A percentile compares a stretch with the other conserved stretches of the same genome.
Evolutionary conservation across 1,140 invertebrate species (phyloP).

Genomic region (Battus philenor): DNA sequence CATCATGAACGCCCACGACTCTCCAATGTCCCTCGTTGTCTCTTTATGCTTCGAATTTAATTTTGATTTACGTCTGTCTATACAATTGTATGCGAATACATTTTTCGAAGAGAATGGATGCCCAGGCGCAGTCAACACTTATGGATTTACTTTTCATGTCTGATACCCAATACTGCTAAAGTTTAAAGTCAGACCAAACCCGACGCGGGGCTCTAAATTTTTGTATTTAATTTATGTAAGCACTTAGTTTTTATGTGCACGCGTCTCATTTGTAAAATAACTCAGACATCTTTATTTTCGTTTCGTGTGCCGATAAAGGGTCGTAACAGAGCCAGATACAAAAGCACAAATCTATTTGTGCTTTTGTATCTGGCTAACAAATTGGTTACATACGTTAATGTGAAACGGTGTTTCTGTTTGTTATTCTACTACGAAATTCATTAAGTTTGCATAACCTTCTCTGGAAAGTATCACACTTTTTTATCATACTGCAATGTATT

Average conservation of each 20-base stretch:
- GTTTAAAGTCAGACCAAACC: conserved; percentile 7
- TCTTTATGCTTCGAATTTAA: conserved; percentile 72
- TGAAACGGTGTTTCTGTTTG: too few relatives aligned
- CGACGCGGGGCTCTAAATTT: conserved; percentile 10
- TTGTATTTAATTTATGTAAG: conserved; percentile 11
- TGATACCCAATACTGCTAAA: conserved; percentile 13
- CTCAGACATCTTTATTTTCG: conserved; percentile 10
- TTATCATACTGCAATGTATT: too few relatives aligned
- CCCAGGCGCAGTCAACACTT: conserved; percentile 3
- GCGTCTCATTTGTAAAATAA: conserved; percentile 11
- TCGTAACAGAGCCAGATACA: too few relatives aligned
- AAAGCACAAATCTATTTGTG: too few relatives aligned
- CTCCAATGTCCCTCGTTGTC: conserved; percentile 56
- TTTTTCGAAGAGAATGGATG: conserved; percentile 38
- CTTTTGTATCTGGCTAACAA: too few relatives aligned
- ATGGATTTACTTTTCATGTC: too few relatives aligned
- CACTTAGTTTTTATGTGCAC: conserved; percentile 8
- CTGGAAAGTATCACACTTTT: too few relatives aligned
- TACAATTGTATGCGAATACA: conserved; percentile 63
- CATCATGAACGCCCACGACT: conserved; percentile 59
- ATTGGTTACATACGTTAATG: too few relatives aligned
- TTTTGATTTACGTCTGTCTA: conserved; percentile 70
- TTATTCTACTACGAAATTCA: too few relatives aligned
- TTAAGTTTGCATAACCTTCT: too few relatives aligned
- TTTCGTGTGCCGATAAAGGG: too few relatives aligned